Percentiles rank a stretch among this genome's conserved stretches.
Evolutionary conservation across 2,888 invertebrate genomes (phyloP).

Genomic region (Heliconius ethilla): DNA sequence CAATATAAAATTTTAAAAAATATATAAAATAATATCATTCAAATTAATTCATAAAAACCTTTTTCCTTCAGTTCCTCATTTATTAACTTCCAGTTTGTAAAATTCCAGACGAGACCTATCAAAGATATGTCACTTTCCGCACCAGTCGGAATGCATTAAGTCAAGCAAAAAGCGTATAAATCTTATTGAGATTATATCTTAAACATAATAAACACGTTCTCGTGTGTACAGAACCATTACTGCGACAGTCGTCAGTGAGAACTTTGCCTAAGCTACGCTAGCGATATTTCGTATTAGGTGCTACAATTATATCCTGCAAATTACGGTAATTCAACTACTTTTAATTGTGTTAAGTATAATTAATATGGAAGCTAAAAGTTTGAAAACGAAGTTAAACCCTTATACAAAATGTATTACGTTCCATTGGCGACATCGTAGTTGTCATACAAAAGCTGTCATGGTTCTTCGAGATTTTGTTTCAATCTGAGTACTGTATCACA

Average conservation of each 20-base stretch:
- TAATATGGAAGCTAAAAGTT: constrained; percentile 37
- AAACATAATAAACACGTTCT: constrained; percentile 51
- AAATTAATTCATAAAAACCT: background rate
- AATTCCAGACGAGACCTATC: constrained; percentile 25
- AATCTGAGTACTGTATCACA: constrained; percentile 46
- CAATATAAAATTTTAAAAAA: background rate
- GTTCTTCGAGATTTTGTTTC: constrained; percentile 1
- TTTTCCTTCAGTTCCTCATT: background rate
- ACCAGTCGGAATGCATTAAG: constrained; percentile 80
- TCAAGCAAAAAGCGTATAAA: constrained; percentile 78
- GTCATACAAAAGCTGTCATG: constrained; percentile 15
- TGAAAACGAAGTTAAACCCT: constrained; percentile 26
- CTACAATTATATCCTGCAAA: constrained; percentile 30
- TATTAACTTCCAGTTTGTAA: background rate
- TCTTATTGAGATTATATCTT: constrained; percentile 74
- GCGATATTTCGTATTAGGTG: constrained; percentile 34
- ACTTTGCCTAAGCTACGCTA: constrained; percentile 36
- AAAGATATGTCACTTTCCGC: constrained; percentile 52
- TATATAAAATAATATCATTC: background rate
- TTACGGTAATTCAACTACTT: constrained; percentile 31
- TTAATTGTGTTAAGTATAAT: constrained; percentile 18
- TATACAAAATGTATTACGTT: constrained; percentile 28
- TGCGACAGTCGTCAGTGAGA: constrained; percentile 24
- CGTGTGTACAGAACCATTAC: constrained; percentile 41
- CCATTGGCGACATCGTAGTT: constrained; percentile 30